These are phyloP conservation scores for Sylvia atricapilla DNA, from an alignment of 2,113 vertebrate genomes.

Conservation along the genomic window DNA sequence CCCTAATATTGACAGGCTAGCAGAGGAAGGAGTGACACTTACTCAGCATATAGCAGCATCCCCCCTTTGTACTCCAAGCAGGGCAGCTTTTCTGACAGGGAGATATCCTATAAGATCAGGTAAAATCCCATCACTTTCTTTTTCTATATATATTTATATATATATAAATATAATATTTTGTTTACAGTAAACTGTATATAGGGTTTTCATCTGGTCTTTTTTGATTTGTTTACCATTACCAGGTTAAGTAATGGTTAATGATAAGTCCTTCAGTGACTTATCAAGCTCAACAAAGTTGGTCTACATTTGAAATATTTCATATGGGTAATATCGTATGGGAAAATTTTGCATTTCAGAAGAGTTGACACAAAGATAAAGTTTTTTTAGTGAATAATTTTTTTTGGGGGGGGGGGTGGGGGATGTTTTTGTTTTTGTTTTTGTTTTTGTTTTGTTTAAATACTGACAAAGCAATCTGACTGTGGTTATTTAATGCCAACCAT, in stretches of 20 bases:
- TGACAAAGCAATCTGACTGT: background rate
- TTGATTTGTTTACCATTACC: background rate
- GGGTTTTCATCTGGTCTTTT: background rate
- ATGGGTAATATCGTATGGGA: background rate
- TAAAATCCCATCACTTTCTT: slow-evolving; percentile 2
- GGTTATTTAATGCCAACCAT: background rate
- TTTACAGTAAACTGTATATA: background rate
- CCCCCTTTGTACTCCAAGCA: slow-evolving; percentile 86
- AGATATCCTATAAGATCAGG: slow-evolving; percentile 88
- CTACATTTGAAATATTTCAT: background rate
- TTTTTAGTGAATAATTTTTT: background rate
- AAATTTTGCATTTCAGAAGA: background rate
- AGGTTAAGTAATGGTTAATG: background rate
- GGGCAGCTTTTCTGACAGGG: slow-evolving; percentile 89
- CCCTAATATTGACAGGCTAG: slow-evolving; percentile 82
- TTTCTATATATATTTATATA: no score
- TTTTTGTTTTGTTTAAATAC: background rate
- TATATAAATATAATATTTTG: background rate
- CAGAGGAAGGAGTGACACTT: slow-evolving; percentile 78
- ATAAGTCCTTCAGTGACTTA: background rate
- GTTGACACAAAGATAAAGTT: background rate
- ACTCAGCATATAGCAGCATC: slow-evolving; percentile 88
- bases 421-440: no score
- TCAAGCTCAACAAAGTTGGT: background rate
- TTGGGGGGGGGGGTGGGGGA: no score